A percentile compares a stretch with the other conserved stretches of the same genome.
phyloP scores from a whole-genome alignment of 2,113 vertebrate genomes.

The Salvelinus namaycush region DNA sequence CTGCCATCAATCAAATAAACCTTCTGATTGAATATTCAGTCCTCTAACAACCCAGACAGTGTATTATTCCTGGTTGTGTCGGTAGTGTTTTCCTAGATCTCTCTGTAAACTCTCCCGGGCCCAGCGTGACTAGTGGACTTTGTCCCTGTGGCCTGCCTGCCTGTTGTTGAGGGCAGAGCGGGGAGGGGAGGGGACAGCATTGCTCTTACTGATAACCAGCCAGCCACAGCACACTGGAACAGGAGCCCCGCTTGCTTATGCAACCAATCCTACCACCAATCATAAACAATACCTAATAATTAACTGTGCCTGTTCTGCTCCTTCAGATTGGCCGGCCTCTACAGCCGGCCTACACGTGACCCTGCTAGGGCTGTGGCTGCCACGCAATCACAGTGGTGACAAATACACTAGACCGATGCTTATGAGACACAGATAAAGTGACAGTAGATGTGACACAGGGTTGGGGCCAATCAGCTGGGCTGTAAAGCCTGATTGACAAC shows the following conservation, averaged over 20 bases:
- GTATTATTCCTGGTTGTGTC: constrained; percentile 19
- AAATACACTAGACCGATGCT: too few relatives aligned
- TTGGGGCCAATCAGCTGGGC: background rate
- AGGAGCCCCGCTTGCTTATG: constrained; percentile 43
- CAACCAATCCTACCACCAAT: constrained; percentile 44
- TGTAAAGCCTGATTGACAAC: background rate
- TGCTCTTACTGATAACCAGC: constrained; percentile 23
- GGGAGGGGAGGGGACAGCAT: background rate
- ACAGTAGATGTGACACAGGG: too few relatives aligned
- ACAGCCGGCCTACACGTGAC: constrained; percentile 43
- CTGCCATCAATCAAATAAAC: background rate
- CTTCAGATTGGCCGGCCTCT: constrained; percentile 41
- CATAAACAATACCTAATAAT: constrained; percentile 62
- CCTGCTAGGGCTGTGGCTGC: constrained; percentile 2
- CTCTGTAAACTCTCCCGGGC: constrained; percentile 31
- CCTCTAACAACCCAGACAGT: background rate
- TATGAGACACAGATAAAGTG: too few relatives aligned
- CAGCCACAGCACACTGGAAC: constrained; percentile 24
- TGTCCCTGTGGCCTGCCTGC: constrained; percentile 38
- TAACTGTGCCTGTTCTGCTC: constrained; percentile 58
- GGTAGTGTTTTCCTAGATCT: constrained; percentile 9
- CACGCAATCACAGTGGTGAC: too few relatives aligned
- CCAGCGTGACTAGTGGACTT: constrained; percentile 58
- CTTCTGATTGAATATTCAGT: background rate
- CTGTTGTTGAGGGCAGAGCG: too few relatives aligned